Percentiles rank a stretch among this genome's conserved stretches.
phyloP scores from a whole-genome alignment of 2,113 vertebrate species.

The Regulus satrapa region DNA sequence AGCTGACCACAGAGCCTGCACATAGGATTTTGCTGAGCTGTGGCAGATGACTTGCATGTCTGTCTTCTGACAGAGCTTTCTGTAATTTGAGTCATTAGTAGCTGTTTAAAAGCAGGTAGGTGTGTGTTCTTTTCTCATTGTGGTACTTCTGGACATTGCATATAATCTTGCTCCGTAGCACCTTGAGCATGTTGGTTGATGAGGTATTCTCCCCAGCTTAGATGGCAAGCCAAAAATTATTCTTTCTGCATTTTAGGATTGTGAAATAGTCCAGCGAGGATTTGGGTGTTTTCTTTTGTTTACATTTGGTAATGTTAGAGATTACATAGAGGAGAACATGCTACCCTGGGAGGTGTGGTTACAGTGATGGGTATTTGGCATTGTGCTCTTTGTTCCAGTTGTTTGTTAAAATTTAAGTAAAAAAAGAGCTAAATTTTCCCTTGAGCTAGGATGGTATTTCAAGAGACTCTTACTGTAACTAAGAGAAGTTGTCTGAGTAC shows the following conservation, averaged over 20 bases:
- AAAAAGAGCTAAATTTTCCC: neutral
- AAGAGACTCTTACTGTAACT: neutral
- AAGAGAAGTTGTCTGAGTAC: neutral
- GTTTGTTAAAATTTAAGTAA: neutral
- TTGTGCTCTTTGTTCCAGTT: neutral
- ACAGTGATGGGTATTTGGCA: neutral
- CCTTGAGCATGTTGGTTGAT: neutral
- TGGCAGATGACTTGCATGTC: neutral
- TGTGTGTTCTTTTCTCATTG: neutral
- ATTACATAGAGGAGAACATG: neutral
- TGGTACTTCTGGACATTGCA: neutral
- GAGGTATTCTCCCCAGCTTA: neutral
- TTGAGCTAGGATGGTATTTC: neutral
- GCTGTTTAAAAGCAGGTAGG: neutral
- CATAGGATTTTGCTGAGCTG: neutral
- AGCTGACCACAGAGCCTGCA: neutral
- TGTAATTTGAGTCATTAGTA: neutral
- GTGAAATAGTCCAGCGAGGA: neutral
- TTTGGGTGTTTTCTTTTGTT: neutral
- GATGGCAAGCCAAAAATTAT: neutral
- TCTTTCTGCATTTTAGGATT: neutral
- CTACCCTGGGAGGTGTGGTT: neutral
- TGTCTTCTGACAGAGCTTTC: neutral
- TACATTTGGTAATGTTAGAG: neutral
- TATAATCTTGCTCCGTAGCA: neutral